Evolutionary conservation across 2,113 vertebrate species (phyloP), one percentile per base, ranked within the genome.

Genomic region (Monopterus albus): DNA sequence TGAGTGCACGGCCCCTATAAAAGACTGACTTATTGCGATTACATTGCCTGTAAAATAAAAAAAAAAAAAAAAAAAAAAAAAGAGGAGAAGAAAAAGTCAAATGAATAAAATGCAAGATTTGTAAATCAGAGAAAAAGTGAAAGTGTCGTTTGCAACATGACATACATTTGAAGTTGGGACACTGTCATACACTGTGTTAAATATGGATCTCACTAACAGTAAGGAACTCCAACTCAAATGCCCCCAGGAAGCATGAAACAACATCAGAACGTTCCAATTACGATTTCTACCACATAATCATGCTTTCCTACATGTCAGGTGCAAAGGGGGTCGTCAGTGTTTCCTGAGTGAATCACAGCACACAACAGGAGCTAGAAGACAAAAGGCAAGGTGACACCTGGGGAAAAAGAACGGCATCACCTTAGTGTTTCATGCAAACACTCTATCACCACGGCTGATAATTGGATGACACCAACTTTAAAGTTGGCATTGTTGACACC

Each of bases 31-130:
- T 71, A 67, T 81, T 75, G 62, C 67, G 63, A 74, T 64, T 73
- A 74, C 60, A 46, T 25, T 36, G 40, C 31, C 62, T 74, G 71
- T 36, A 35, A 82, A 83, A 77, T n/a, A n/a, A n/a, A n/a, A n/a
- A n/a, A n/a, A n/a, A n/a, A n/a, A n/a, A n/a, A n/a, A n/a, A n/a
- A n/a, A 81, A 83, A 72, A 45, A 74, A n/a, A 49, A 5, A 7
- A 38, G 53, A 25, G 39, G 33, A 15, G 49, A 49, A 36, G 55
- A 64, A 76, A 55, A 69, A 46, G 50, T 17, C 21, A 55, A 78
- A 55, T 72, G 50, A 72, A 57, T 57, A 46, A 75, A 64, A 89
- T 89, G 76, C 81, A 87, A 85, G 84, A 84, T 86, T 87, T 47
- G 82, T 84, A 77, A 81, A 81, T 5, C n/a, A 18, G 57, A 29